Evolutionary conservation across 2,797 vertebrate species (phyloP).

Genomic region (Paedocypris micromegethes): DNA sequence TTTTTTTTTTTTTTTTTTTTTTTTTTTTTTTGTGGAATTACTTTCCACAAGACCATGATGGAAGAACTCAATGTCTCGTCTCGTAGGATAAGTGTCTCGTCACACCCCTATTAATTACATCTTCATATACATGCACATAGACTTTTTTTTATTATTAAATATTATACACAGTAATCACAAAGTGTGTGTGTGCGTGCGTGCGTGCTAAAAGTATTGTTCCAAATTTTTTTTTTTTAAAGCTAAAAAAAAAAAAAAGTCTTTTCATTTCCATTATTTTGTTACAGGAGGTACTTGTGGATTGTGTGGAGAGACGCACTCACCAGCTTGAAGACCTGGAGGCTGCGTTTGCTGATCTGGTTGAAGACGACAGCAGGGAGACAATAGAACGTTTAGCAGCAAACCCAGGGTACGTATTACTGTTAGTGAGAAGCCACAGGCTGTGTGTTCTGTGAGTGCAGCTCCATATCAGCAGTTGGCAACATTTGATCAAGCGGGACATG

Average conservation of each 20-base stretch:
- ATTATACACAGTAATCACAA: too few species aligned
- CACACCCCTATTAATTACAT: too few species aligned
- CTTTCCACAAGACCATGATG: too few species aligned
- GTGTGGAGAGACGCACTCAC: conserved; percentile 78
- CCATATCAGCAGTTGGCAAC: background rate
- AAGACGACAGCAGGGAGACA: conserved; percentile 79
- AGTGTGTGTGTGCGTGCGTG: too few species aligned
- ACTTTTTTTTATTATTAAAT: too few species aligned
- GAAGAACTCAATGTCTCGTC: too few species aligned
- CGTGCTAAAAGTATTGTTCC: too few species aligned
- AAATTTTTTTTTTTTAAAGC: too few species aligned
- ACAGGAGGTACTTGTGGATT: conserved; percentile 74
- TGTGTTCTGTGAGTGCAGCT: conserved; percentile 5
- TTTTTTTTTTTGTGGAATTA: too few species aligned
- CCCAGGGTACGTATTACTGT: conserved; percentile 72
- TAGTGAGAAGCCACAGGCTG: background rate
- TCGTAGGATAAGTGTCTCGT: too few species aligned
- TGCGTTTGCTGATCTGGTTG: conserved; percentile 86
- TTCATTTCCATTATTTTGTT: conserved; percentile 2
- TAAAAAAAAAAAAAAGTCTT: background rate
- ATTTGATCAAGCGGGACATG: conserved; percentile 10
- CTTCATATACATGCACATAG: too few species aligned
- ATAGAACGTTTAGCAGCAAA: conserved; percentile 76
- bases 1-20: too few species aligned
- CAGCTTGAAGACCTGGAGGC: conserved; percentile 93